Evolutionary conservation across 2,113 vertebrate species (phyloP).

Genomic region (Alethe diademata): DNA sequence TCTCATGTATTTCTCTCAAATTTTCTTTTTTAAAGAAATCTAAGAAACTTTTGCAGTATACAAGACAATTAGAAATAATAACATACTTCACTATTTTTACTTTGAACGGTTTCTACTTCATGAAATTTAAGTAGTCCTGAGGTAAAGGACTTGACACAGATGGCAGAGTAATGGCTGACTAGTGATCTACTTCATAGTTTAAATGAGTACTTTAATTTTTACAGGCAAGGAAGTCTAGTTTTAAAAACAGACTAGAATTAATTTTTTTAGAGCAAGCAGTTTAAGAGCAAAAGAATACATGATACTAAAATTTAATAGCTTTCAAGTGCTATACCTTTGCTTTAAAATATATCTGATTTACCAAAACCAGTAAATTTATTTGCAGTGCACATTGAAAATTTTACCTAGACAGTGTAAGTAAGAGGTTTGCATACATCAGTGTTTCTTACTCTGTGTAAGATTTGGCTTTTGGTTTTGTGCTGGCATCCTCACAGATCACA

Average conservation of each 20-base stretch:
- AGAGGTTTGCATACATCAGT: background rate
- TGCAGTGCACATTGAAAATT: background rate
- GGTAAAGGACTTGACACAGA: background rate
- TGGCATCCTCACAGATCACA: background rate
- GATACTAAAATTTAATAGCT: background rate
- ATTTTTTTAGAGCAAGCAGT: background rate
- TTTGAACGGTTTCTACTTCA: background rate
- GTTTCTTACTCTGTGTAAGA: background rate
- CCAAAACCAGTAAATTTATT: background rate
- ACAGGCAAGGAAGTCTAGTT: background rate
- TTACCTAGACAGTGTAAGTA: background rate
- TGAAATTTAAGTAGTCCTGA: background rate
- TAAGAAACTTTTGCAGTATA: background rate
- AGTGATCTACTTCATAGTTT: background rate
- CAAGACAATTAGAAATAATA: slow-evolving; percentile 35
- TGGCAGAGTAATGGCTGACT: background rate
- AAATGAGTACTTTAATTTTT: background rate
- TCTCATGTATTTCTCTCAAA: background rate
- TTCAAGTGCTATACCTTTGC: background rate
- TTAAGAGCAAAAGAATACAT: background rate
- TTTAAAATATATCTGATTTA: background rate
- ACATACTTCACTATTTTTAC: background rate
- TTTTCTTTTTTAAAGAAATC: background rate
- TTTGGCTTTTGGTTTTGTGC: background rate
- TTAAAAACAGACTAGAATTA: background rate